Conservation (phyloP, 2,113 vertebrate species). For the Alouatta palliata region DNA sequence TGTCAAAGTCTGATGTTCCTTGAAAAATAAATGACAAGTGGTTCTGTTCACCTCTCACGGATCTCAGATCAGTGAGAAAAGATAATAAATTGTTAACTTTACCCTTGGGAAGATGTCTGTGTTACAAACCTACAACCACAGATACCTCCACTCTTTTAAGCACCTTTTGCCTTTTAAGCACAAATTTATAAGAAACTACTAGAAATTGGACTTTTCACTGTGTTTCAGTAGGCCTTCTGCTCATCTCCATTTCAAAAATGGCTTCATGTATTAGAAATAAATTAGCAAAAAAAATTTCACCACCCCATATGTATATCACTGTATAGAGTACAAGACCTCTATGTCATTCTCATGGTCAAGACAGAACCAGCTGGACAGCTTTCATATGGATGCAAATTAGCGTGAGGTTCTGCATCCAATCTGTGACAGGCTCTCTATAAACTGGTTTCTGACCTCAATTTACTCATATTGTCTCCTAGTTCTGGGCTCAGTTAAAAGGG, state of each 20-base stretch:
- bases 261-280: background rate
- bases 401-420: background rate
- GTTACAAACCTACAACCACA: background rate
- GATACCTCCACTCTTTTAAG: background rate
- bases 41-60: conserved; percentile 27
- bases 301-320: rapidly evolving
- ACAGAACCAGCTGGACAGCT: background rate
- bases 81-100: conserved; percentile 3
- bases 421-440: background rate
- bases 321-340: background rate
- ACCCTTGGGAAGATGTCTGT: background rate
- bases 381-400: background rate
- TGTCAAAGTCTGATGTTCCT: background rate
- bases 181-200: background rate
- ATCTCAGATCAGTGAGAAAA: conserved; percentile 32
- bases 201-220: background rate
- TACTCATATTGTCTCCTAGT: background rate
- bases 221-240: background rate
- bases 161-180: background rate
- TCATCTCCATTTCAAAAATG: background rate
- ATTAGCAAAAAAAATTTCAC: background rate
- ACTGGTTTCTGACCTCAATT: background rate
- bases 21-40: conserved; percentile 29
- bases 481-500: background rate
- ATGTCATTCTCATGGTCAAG: background rate